Evolutionary conservation across 2,888 invertebrate species (phyloP).

Genomic region (Conomelus anceps): DNA sequence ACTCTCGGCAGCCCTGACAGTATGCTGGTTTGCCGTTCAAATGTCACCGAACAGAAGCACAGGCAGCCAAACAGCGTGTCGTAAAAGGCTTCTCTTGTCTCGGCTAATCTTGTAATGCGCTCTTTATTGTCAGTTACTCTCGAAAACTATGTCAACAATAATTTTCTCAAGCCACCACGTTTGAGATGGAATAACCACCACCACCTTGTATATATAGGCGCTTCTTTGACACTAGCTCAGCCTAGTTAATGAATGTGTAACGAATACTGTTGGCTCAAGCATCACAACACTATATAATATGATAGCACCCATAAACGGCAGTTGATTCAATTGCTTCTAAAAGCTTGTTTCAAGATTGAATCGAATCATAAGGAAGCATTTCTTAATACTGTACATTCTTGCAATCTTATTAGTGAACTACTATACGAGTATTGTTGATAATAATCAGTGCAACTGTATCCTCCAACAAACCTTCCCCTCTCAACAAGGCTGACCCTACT

Average conservation of each 20-base stretch:
- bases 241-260: neutral
- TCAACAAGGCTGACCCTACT: too few relatives aligned
- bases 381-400: too few relatives aligned
- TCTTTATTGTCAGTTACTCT: neutral
- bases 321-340: too few relatives aligned
- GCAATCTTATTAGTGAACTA: too few relatives aligned
- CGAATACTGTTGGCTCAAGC: neutral
- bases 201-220: neutral
- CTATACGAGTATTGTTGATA: too few relatives aligned
- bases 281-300: too few relatives aligned
- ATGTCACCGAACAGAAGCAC: neutral
- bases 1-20: neutral
- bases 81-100: neutral
- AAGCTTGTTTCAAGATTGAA: too few relatives aligned
- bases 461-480: too few relatives aligned
- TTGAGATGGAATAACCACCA: neutral
- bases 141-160: neutral
- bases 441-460: too few relatives aligned
- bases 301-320: too few relatives aligned
- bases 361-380: too few relatives aligned
- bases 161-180: neutral
- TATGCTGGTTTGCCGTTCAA: neutral
- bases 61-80: neutral
- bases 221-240: neutral
- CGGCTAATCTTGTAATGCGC: neutral